These are phyloP conservation scores for Rhabdomys pumilio DNA, from an alignment of 2,797 vertebrate genomes.

Conservation along the genomic window DNA sequence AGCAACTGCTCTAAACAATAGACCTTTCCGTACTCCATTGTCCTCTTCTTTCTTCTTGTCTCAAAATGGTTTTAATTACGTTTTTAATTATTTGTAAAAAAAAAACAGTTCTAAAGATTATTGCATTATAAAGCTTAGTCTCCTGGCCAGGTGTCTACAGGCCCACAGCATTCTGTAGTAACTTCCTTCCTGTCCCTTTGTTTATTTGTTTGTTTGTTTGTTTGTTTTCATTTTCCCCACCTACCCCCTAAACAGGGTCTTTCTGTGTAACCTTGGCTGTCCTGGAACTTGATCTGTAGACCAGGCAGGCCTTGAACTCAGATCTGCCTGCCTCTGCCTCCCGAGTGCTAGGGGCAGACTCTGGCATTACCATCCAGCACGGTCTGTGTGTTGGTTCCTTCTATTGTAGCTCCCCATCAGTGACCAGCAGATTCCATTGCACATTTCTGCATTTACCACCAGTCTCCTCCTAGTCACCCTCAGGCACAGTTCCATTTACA, in stretches of 20 bases:
- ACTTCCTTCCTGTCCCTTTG: not conserved
- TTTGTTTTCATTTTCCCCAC: not conserved
- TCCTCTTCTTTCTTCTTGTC: not conserved
- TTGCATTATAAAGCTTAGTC: not conserved
- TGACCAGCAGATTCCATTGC: not conserved
- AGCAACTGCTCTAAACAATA: not conserved
- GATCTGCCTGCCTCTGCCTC: not conserved
- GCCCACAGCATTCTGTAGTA: not conserved
- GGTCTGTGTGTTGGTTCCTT: not conserved
- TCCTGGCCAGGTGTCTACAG: not conserved
- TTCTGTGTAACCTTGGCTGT: not conserved
- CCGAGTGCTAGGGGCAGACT: not conserved
- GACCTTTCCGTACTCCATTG: not conserved
- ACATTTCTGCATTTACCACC: not conserved
- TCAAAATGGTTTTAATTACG: constrained; percentile 24
- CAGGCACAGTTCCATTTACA: not conserved
- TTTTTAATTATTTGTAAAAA: constrained; percentile 50
- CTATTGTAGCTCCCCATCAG: not conserved
- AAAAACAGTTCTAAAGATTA: not conserved
- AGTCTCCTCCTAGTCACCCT: not conserved
- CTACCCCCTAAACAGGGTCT: not conserved
- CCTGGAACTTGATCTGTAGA: not conserved
- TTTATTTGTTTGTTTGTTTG: not conserved
- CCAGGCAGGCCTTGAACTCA: not conserved
- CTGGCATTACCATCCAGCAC: not conserved